phyloP scores from a whole-genome alignment of 2,797 vertebrate genomes.

The Chiloscyllium punctatum region DNA sequence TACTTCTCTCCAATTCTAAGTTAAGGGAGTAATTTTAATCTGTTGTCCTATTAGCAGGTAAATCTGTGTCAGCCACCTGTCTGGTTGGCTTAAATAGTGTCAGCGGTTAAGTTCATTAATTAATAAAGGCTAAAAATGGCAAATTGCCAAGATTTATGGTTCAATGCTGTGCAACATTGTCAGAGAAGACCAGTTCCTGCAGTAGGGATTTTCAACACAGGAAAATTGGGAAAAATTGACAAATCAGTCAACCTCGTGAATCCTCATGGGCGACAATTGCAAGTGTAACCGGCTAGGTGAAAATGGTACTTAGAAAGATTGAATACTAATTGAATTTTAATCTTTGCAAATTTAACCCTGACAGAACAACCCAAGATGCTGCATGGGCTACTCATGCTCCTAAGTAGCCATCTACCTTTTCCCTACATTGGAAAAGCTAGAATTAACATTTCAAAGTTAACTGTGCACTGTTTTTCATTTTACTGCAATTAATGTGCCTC shows the following conservation, averaged over 20 bases:
- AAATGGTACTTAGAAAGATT: not conserved
- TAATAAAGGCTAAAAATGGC: conserved; percentile 29
- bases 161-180: not conserved
- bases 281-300: not conserved
- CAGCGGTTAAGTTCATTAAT: conserved; percentile 15
- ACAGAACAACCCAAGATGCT: not conserved
- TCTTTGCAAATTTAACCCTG: not conserved
- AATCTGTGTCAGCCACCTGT: conserved; percentile 26
- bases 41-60: not conserved
- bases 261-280: not conserved
- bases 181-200: not conserved
- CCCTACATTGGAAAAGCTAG: not conserved
- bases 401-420: not conserved
- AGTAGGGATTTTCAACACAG: not conserved
- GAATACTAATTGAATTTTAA: not conserved
- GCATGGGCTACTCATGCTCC: not conserved
- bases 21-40: not conserved
- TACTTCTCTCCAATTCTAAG: not conserved
- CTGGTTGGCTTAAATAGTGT: not conserved
- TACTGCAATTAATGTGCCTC: not conserved
- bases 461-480: not conserved
- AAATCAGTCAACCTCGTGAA: not conserved
- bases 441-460: not conserved
- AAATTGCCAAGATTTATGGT: conserved; percentile 14
- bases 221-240: not conserved